Percentiles rank a stretch among this genome's conserved stretches.
phyloP scores from a whole-genome alignment of 2,797 vertebrate species.

The Oceanodroma leucorhoa region DNA sequence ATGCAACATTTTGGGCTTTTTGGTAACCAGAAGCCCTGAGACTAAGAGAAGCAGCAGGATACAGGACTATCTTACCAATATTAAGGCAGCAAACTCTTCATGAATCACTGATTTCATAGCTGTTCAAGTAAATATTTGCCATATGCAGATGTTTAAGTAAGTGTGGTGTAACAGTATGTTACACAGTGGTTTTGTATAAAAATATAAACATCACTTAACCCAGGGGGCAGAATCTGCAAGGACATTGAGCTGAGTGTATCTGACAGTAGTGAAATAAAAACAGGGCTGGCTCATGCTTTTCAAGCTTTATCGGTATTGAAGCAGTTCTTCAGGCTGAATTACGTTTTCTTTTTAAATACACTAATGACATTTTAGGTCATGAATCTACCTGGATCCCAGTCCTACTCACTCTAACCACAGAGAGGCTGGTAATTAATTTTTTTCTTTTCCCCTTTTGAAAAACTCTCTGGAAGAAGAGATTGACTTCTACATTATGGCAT shows the following conservation, averaged over 20 bases:
- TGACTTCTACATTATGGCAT: not conserved
- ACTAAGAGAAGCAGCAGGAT: not conserved
- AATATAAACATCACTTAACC: not conserved
- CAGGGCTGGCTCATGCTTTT: not conserved
- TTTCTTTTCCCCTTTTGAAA: not conserved
- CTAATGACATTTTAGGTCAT: not conserved
- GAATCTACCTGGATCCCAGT: not conserved
- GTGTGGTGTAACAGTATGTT: not conserved
- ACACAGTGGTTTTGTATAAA: not conserved
- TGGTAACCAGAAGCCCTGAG: not conserved
- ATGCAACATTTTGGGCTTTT: not conserved
- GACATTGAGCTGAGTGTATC: not conserved
- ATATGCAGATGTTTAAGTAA: not conserved
- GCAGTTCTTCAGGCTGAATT: not conserved
- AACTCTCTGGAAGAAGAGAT: not conserved
- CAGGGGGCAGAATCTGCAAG: not conserved
- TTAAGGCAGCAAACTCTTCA: not conserved
- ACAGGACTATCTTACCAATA: not conserved
- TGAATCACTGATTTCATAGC: not conserved
- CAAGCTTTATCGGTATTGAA: not conserved
- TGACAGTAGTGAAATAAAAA: not conserved
- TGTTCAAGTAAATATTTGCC: conserved; percentile 15
- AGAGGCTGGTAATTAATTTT: not conserved
- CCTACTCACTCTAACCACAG: not conserved
- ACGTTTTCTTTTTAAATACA: not conserved